Base-by-base conservation (phyloP, 2,113 vertebrate genomes). In the Callocephalon fimbriatum region DNA sequence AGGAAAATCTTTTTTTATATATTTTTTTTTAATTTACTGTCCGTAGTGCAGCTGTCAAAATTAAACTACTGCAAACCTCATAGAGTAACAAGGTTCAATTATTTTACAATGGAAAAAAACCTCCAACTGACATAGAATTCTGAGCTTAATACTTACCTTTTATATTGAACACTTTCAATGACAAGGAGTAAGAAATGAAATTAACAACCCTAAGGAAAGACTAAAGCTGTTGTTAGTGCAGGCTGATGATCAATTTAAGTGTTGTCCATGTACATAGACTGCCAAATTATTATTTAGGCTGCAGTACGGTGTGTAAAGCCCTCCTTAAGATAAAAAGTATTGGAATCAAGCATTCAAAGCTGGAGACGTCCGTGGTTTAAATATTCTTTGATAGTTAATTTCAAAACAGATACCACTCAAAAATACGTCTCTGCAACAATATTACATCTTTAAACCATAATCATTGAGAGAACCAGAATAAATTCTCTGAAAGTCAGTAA, bases 1-100 rank as follows among this genome's bases (percentile, higher is more conserved):
- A 88, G 44, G 53, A 58, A 72, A 90, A 77, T 35, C 32, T 42
- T 47, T 31, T n/a, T 78, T 81, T 31, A 38, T 45, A 17, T 15
- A 54, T 31, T 58, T 44, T 67, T 74, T 45, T 80, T 31, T 62
- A 27, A 50, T 73, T 93, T 96, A 91, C 37, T 89, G 45, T 77
- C 71, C n/a, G 27, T 51, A 50, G 37, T 74, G 80, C 65, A 53
- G 35, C 56, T 94, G 79, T 88, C 45, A 81, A 92, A 82, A 88
- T 63, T 66, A 79, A 88, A 75, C 67, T 10, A 42, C 25, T 27
- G 59, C 29, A 53, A 59, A 74, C 26, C 47, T 70, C 58, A 47
- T 17, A 44, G 8, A 15, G 12, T 38, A 65, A 78, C 17, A 78
- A 63, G 37, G 15, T 56, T 93, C n/a, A 61, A 59, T 59, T 79